These are phyloP conservation scores for Pelecanus crispus DNA, from an alignment of 2,113 vertebrate genomes.

Conservation along the genomic window DNA sequence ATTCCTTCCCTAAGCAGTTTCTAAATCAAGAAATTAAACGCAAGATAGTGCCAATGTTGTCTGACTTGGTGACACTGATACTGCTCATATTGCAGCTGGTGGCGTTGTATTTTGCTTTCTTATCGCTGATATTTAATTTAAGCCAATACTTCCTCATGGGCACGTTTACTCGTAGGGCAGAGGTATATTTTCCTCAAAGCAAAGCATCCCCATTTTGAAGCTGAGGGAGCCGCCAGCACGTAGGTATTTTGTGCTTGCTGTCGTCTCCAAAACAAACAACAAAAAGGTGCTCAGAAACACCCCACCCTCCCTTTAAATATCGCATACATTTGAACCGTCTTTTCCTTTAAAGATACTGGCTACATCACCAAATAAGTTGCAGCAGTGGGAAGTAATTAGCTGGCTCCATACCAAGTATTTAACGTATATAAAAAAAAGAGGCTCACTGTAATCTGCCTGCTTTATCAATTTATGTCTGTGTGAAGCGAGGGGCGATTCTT, in stretches of 20 bases:
- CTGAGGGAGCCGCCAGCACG: not conserved
- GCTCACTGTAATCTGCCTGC: not conserved
- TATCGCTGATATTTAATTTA: not conserved
- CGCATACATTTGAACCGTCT: not conserved
- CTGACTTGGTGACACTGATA: not conserved
- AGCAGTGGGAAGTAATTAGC: not conserved
- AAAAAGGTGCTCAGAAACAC: not conserved
- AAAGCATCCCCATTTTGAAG: not conserved
- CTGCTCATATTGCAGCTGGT: not conserved
- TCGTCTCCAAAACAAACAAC: not conserved
- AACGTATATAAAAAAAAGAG: not conserved
- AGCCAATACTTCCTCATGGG: not conserved
- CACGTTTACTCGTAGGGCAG: not conserved
- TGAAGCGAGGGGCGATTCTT: not conserved
- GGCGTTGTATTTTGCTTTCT: not conserved
- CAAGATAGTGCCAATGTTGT: not conserved
- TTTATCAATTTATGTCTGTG: not conserved
- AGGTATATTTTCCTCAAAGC: not conserved
- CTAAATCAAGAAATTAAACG: not conserved
- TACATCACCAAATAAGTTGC: not conserved
- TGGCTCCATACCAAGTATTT: not conserved
- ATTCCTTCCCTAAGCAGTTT: not conserved
- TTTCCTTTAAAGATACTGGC: not conserved
- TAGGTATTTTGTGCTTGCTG: not conserved
- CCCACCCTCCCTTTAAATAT: not conserved